phyloP scores from a whole-genome alignment of 2,113 vertebrate species.

The Takifugu flavidus region DNA sequence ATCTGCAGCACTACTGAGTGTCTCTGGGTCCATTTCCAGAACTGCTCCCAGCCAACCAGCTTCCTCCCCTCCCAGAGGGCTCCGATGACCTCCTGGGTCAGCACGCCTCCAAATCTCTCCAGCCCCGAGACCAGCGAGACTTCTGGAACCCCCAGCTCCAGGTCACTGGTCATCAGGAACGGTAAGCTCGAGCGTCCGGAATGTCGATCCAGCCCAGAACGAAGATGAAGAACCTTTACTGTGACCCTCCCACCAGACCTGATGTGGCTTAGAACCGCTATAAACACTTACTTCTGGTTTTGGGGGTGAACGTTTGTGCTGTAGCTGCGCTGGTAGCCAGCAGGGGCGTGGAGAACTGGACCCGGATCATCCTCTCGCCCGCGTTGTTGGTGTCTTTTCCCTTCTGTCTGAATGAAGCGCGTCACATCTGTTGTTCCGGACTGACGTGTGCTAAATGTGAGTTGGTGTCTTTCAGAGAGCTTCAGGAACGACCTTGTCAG shows the following conservation, averaged over 20 bases:
- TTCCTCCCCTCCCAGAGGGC: constrained; percentile 77
- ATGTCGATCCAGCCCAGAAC: too few relatives aligned
- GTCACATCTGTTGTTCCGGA: too few relatives aligned
- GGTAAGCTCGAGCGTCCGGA: constrained; percentile 44
- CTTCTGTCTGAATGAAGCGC: too few relatives aligned
- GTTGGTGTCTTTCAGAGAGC: constrained; percentile 68
- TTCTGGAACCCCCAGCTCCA: constrained; percentile 53
- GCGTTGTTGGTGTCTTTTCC: too few relatives aligned
- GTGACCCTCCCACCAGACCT: too few relatives aligned
- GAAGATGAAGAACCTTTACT: too few relatives aligned
- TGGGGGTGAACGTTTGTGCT: too few relatives aligned
- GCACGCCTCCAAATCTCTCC: constrained; percentile 61
- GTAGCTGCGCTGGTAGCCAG: too few relatives aligned
- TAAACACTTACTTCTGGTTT: too few relatives aligned
- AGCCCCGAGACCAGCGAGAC: constrained; percentile 71
- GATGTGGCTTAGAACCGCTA: too few relatives aligned
- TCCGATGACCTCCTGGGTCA: constrained; percentile 73
- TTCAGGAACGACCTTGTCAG: constrained; percentile 72
- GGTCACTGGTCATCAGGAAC: constrained; percentile 74
- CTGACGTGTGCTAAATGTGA: neutral
- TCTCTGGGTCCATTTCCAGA: constrained; percentile 65
- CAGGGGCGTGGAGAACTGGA: too few relatives aligned
- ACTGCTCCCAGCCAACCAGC: constrained; percentile 80
- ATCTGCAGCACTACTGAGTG: neutral
- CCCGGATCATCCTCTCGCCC: too few relatives aligned